These are phyloP conservation scores for Eristalinus sepulchralis DNA, from an alignment of 2,888 invertebrate species.

Conservation along the genomic window DNA sequence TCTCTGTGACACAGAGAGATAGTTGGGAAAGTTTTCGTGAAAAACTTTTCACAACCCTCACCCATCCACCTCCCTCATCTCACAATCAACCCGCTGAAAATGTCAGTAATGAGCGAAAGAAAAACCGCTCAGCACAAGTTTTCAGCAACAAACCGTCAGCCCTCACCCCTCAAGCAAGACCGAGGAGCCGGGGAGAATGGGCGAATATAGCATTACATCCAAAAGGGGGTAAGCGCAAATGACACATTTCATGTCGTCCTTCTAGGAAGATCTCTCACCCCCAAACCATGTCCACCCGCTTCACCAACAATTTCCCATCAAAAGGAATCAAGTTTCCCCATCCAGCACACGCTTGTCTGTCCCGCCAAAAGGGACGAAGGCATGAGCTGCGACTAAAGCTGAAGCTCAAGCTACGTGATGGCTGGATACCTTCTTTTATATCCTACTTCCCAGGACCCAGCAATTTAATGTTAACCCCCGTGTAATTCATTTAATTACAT, in stretches of 20 bases:
- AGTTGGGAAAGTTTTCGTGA: conserved; percentile 23
- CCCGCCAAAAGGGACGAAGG: background rate
- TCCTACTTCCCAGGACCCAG: conserved; percentile 34
- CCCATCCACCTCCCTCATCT: background rate
- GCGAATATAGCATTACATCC: conserved; percentile 19
- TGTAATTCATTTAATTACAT: conserved; percentile 71
- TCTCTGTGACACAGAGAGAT: background rate
- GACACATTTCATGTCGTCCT: conserved; percentile 46
- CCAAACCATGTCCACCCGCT: no score
- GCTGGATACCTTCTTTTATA: background rate
- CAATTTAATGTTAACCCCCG: conserved; percentile 66
- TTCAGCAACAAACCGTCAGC: conserved; percentile 40
- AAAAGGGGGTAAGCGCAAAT: conserved; percentile 44
- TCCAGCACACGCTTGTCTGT: background rate
- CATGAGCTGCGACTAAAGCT: background rate
- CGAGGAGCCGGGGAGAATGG: background rate
- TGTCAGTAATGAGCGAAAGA: conserved; percentile 45
- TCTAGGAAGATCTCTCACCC: background rate
- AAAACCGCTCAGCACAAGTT: conserved; percentile 52
- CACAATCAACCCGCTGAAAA: conserved; percentile 5
- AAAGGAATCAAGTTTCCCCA: conserved; percentile 31
- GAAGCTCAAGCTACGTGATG: background rate
- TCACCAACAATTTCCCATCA: background rate
- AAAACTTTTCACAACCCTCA: conserved; percentile 7
- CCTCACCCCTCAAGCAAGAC: background rate